These are phyloP conservation scores for Anadara kagoshimensis DNA, from an alignment of 1,140 invertebrate genomes.

Conservation along the genomic window DNA sequence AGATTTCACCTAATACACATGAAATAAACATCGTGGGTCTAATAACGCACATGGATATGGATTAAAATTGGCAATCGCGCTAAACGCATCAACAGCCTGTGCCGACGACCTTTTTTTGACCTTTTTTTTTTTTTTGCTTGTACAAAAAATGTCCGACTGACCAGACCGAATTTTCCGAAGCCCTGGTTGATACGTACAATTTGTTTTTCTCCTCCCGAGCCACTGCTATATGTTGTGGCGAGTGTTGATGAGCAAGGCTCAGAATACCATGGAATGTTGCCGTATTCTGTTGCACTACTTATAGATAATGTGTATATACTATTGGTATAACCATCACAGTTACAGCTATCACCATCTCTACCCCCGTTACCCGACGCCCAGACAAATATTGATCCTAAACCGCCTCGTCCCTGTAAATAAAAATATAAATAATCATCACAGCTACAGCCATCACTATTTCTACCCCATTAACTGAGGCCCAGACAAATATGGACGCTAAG, in stretches of 20 bases:
- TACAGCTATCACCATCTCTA: slow-evolving; percentile 95
- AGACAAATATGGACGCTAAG: slow-evolving; percentile 99
- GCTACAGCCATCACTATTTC: slow-evolving; percentile 97
- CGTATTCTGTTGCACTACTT: slow-evolving; percentile 96
- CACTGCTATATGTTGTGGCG: slow-evolving; percentile 96
- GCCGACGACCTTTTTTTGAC: too few species aligned
- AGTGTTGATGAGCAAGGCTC: slow-evolving; percentile 98
- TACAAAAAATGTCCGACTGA: too few species aligned
- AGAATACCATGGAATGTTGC: slow-evolving; percentile 91
- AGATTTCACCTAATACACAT: too few species aligned
- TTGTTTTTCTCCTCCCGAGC: slow-evolving; percentile 77
- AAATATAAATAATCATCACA: slow-evolving; percentile 90
- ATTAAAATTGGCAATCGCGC: too few species aligned
- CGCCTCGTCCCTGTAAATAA: slow-evolving; percentile 83
- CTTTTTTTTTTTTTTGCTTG: too few species aligned
- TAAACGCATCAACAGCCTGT: too few species aligned
- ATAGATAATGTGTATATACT: slow-evolving; percentile 97
- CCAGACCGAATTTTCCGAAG: too few species aligned
- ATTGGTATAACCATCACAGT: slow-evolving; percentile 99
- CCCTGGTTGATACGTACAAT: slow-evolving; percentile 67
- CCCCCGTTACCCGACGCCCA: slow-evolving; percentile 99
- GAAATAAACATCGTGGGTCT: too few species aligned
- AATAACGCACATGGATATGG: too few species aligned
- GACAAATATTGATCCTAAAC: slow-evolving; percentile 99
- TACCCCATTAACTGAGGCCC: slow-evolving; percentile 99